Percentiles rank a stretch among this genome's conserved stretches.
Evolutionary conservation across 2,888 invertebrate genomes (phyloP).

Genomic region (Plagodis pulveraria): DNA sequence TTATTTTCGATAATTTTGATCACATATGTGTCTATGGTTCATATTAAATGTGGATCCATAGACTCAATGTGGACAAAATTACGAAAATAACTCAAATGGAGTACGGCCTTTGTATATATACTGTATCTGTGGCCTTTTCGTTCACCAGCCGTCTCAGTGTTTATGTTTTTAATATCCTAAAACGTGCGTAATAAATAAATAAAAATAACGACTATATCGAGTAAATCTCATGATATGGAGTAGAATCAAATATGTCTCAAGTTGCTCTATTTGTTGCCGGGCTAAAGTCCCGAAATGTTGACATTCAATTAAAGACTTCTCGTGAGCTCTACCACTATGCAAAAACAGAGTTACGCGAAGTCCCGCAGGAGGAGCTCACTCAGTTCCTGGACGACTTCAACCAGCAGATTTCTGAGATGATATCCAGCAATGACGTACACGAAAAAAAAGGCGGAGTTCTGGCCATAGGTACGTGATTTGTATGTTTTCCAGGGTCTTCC

Average conservation of each 20-base stretch:
- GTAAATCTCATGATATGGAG: slow-evolving; percentile 42
- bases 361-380: slow-evolving; percentile 95
- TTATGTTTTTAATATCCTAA: slow-evolving; percentile 47
- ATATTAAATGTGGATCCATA: too few relatives aligned
- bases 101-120: too few relatives aligned
- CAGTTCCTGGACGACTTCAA: slow-evolving; percentile 97
- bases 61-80: too few relatives aligned
- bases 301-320: slow-evolving; percentile 93
- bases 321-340: slow-evolving; percentile 95
- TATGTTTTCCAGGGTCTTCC: too few relatives aligned
- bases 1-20: too few relatives aligned
- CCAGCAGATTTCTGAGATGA: slow-evolving; percentile 98
- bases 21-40: too few relatives aligned
- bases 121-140: too few relatives aligned
- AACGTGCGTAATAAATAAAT: slow-evolving; percentile 25
- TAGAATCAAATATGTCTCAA: slow-evolving; percentile 69
- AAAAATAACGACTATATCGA: slow-evolving; percentile 7
- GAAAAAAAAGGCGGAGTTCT: slow-evolving; percentile 98
- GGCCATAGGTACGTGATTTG: slow-evolving; percentile 89
- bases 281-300: slow-evolving; percentile 94
- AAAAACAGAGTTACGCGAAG: slow-evolving; percentile 95
- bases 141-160: slow-evolving; percentile 26
- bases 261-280: slow-evolving; percentile 94
- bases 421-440: slow-evolving; percentile 95
- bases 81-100: too few relatives aligned